Evolutionary conservation across 2,888 invertebrate genomes (phyloP).

Genomic region (Nomada goodeniana): DNA sequence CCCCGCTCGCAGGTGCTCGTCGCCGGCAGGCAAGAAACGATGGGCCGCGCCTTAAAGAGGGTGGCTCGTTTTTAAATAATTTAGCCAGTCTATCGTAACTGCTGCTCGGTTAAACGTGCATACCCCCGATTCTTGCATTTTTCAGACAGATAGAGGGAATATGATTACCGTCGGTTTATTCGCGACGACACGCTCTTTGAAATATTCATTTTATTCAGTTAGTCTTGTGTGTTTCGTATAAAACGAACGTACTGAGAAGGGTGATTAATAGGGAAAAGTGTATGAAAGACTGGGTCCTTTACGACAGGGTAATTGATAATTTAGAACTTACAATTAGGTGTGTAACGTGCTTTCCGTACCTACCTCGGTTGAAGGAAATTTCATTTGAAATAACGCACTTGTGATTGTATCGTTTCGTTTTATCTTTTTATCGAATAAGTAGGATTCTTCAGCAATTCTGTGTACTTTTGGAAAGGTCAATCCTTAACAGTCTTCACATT

Average conservation of each 20-base stretch:
- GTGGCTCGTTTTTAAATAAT: conserved; percentile 76
- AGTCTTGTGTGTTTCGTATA: not conserved
- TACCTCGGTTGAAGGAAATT: too few relatives aligned
- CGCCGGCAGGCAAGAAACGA: conserved; percentile 72
- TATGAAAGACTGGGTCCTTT: too few relatives aligned
- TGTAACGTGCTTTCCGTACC: too few relatives aligned
- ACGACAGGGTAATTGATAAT: too few relatives aligned
- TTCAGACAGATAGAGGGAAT: not conserved
- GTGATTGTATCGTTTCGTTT: too few relatives aligned
- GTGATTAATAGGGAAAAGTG: not conserved
- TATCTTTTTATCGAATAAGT: too few relatives aligned
- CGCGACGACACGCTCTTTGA: not conserved
- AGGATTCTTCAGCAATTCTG: too few relatives aligned
- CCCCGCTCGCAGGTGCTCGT: conserved; percentile 68
- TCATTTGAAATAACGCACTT: too few relatives aligned
- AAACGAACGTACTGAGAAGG: not conserved
- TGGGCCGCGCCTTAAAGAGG: conserved; percentile 72
- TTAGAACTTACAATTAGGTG: too few relatives aligned
- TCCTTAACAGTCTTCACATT: too few relatives aligned
- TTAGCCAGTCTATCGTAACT: conserved; percentile 70
- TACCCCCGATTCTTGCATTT: not conserved
- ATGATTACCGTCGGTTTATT: conserved; percentile 30
- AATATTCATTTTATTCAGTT: not conserved
- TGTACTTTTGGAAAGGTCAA: too few relatives aligned
- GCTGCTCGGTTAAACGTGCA: conserved; percentile 9